Evolutionary conservation across 2,113 vertebrate species (phyloP).

Genomic region (Melanostigma gelatinosum): DNA sequence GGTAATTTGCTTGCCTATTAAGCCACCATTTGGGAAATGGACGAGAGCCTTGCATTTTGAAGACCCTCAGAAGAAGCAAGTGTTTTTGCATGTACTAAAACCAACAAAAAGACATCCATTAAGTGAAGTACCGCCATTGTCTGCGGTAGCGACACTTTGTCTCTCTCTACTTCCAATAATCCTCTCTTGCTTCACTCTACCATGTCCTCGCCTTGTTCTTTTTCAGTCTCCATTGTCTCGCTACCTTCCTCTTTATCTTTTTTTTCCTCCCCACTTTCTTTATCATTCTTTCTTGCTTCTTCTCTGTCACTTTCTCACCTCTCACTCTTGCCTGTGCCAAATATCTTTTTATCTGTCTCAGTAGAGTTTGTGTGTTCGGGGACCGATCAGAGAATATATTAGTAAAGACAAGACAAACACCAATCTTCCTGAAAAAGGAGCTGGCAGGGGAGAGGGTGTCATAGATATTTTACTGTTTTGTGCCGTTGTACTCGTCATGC

Average conservation of each 20-base stretch:
- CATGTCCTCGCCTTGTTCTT: slow-evolving; percentile 18
- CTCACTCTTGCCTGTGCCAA: slow-evolving; percentile 41
- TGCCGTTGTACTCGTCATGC: neutral
- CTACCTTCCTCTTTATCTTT: neutral
- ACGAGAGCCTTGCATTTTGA: slow-evolving; percentile 1
- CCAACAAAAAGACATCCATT: slow-evolving; percentile 36
- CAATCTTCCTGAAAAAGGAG: slow-evolving; percentile 52
- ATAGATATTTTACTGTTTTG: slow-evolving; percentile 26
- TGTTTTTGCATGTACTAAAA: slow-evolving; percentile 14
- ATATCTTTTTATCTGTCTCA: slow-evolving; percentile 67
- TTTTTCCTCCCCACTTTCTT: slow-evolving; percentile 3
- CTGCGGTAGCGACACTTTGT: slow-evolving; percentile 27
- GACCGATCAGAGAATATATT: slow-evolving; percentile 58
- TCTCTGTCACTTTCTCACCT: slow-evolving; percentile 23
- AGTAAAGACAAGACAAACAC: slow-evolving; percentile 63
- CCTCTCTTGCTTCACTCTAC: slow-evolving; percentile 25
- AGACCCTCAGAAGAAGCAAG: slow-evolving; percentile 3
- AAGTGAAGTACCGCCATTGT: slow-evolving; percentile 23
- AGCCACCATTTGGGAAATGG: neutral
- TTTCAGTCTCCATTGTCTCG: slow-evolving; percentile 30
- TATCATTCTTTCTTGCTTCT: slow-evolving; percentile 26
- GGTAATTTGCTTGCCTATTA: slow-evolving; percentile 17
- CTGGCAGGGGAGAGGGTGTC: slow-evolving; percentile 31
- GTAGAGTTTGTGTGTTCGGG: slow-evolving; percentile 60
- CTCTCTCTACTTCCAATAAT: slow-evolving; percentile 25